A percentile compares a stretch with the other conserved stretches of the same genome.
These are phyloP conservation scores for Anthonomus grandis DNA, from an alignment of 1,140 invertebrate species.

Conservation along the genomic window DNA sequence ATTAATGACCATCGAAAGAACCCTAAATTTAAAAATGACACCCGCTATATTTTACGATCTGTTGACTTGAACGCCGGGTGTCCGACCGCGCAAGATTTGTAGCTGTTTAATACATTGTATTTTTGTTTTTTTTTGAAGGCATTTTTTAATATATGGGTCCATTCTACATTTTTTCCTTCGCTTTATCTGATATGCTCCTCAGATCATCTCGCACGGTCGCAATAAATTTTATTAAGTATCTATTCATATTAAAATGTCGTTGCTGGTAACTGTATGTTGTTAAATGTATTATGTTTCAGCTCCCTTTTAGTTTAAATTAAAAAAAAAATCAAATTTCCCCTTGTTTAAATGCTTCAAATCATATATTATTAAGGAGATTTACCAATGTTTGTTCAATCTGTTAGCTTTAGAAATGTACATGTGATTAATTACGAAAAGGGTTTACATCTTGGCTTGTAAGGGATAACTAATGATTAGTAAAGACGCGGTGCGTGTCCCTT, in stretches of 20 bases:
- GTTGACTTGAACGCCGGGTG: conserved; percentile 27
- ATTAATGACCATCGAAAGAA: conserved; percentile 20
- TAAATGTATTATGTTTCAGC: no score
- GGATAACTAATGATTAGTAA: conserved; percentile 33
- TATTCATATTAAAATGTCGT: conserved; percentile 9
- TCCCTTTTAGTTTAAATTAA: no score
- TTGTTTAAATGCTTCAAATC: no score
- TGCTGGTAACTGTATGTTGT: no score
- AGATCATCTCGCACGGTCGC: conserved; percentile 10
- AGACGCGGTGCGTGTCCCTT: conserved; percentile 29
- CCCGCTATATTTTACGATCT: conserved; percentile 27
- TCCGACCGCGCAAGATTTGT: conserved; percentile 22
- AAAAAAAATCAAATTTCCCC: no score
- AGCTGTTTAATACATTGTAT: conserved; percentile 29
- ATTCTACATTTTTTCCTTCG: conserved; percentile 15
- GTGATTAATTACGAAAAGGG: conserved; percentile 31
- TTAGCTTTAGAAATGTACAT: conserved; percentile 23
- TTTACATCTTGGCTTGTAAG: conserved; percentile 32
- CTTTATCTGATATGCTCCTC: conserved; percentile 17
- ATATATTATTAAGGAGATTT: conserved; percentile 31
- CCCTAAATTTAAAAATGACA: conserved; percentile 23
- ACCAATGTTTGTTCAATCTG: conserved; percentile 31
- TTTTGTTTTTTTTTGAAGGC: conserved; percentile 23
- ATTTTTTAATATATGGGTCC: conserved; percentile 27
- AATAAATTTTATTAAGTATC: conserved; percentile 17